phyloP scores from a whole-genome alignment of 2,797 vertebrate genomes.

The Centroberyx gerrardi region DNA sequence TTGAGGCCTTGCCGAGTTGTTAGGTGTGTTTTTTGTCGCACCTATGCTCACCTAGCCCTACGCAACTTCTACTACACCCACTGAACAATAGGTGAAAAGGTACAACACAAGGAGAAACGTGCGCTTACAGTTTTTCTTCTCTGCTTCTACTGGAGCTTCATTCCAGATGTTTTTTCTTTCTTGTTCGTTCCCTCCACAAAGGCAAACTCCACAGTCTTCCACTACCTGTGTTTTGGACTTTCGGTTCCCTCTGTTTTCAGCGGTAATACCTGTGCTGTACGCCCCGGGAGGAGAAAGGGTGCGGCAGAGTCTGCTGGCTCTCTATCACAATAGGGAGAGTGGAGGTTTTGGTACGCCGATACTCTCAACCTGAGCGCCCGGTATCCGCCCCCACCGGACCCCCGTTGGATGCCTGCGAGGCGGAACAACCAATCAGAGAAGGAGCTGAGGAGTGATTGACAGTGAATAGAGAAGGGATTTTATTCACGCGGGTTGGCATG shows the following conservation, averaged over 20 bases:
- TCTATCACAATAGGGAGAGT: slow-evolving; percentile 30
- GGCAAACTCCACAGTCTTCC: background rate
- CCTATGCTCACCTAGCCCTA: slow-evolving; percentile 25
- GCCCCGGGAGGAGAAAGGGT: slow-evolving; percentile 39
- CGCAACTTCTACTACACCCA: background rate
- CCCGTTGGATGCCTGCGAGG: background rate
- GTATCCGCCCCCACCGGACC: slow-evolving; percentile 33
- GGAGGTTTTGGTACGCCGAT: background rate
- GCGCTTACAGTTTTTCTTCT: background rate
- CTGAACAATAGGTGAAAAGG: background rate
- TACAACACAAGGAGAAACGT: background rate
- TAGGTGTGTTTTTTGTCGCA: background rate
- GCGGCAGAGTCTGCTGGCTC: slow-evolving; percentile 47
- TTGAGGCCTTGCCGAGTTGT: background rate
- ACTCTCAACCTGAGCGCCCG: slow-evolving; percentile 42
- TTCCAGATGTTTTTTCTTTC: background rate
- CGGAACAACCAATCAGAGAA: slow-evolving; percentile 43
- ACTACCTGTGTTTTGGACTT: slow-evolving; percentile 32
- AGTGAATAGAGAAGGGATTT: background rate
- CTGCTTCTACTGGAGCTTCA: background rate
- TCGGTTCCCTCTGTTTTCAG: slow-evolving; percentile 23
- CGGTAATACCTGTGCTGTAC: slow-evolving; percentile 60
- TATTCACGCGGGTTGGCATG: background rate
- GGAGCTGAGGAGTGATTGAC: slow-evolving; percentile 30
- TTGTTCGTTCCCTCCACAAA: background rate